A percentile compares a stretch with the other conserved stretches of the same genome.
Conservation (phyloP, 2,888 invertebrate species). For the Heliconius hortense region DNA sequence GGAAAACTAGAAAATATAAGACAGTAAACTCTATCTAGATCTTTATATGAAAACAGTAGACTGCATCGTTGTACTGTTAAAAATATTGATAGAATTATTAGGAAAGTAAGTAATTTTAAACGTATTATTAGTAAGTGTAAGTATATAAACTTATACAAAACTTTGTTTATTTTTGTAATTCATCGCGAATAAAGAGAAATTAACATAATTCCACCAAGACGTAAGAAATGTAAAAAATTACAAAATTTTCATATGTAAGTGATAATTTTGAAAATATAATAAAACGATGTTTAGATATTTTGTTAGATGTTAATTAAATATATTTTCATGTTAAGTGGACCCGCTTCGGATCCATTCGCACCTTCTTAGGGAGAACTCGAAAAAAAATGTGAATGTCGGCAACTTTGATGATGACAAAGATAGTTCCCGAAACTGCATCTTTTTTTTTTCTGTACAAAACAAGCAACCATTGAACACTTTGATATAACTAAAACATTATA, state of each 20-base stretch:
- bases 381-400: conserved; percentile 32
- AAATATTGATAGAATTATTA: not conserved
- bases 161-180: not conserved
- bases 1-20: not conserved
- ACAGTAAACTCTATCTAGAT: not conserved
- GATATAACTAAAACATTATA: not conserved
- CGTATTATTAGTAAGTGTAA: not conserved
- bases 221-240: not conserved
- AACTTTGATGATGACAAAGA: conserved; percentile 26
- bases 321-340: conserved; percentile 56
- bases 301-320: conserved; percentile 55
- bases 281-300: conserved; percentile 54
- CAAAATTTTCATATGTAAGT: conserved; percentile 33
- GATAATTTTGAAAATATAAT: conserved; percentile 42
- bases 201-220: not conserved
- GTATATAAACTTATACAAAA: not conserved
- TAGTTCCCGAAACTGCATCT: conserved; percentile 18
- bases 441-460: not conserved
- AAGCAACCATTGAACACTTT: not conserved
- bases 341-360: conserved; percentile 55
- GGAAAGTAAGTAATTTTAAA: not conserved
- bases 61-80: not conserved
- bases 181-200: not conserved
- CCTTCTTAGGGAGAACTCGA: conserved; percentile 43
- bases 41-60: not conserved